Percentiles rank a stretch among this genome's conserved stretches.
Conservation (phyloP, 2,113 vertebrate species). For the Coreoperca whiteheadi region DNA sequence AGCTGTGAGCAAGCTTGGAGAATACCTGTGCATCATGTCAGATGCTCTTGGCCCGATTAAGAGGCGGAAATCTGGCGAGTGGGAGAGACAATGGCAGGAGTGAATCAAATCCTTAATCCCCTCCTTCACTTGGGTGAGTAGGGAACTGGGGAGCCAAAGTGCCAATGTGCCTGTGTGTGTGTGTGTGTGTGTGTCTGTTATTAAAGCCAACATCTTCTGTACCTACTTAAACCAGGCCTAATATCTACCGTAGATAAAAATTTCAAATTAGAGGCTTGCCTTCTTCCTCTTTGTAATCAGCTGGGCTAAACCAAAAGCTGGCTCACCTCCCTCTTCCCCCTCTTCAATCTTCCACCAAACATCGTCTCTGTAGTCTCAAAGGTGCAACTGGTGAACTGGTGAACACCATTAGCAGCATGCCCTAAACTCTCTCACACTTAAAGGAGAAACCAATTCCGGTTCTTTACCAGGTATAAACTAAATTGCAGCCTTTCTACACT, state of each 20-base stretch:
- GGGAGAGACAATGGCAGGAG: slow-evolving; percentile 74
- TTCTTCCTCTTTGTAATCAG: slow-evolving; percentile 49
- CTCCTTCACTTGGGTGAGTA: slow-evolving; percentile 65
- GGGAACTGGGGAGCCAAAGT: slow-evolving; percentile 46
- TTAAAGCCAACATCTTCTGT: slow-evolving; percentile 49
- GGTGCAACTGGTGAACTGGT: slow-evolving; percentile 17
- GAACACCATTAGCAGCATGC: slow-evolving; percentile 43
- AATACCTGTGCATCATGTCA: slow-evolving; percentile 64
- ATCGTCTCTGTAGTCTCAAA: slow-evolving; percentile 17
- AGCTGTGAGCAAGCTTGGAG: slow-evolving; percentile 56
- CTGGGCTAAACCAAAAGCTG: slow-evolving; percentile 33
- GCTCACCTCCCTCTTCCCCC: not conserved
- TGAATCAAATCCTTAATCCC: slow-evolving; percentile 79
- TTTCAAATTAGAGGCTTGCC: slow-evolving; percentile 62
- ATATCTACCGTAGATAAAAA: slow-evolving; percentile 73
- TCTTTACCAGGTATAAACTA: slow-evolving; percentile 43
- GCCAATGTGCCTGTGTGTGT: slow-evolving; percentile 19
- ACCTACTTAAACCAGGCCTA: slow-evolving; percentile 55
- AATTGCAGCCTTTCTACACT: slow-evolving; percentile 35
- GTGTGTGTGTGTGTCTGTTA: slow-evolving; percentile 35
- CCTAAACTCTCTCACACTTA: slow-evolving; percentile 21
- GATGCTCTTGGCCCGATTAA: slow-evolving; percentile 68
- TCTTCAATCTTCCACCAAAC: slow-evolving; percentile 32
- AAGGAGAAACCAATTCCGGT: slow-evolving; percentile 7
- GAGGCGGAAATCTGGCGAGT: slow-evolving; percentile 62